Evolutionary conservation across 2,888 invertebrate genomes (phyloP), one percentile per base, ranked within the genome.

Genomic region (Congeria kusceri): DNA sequence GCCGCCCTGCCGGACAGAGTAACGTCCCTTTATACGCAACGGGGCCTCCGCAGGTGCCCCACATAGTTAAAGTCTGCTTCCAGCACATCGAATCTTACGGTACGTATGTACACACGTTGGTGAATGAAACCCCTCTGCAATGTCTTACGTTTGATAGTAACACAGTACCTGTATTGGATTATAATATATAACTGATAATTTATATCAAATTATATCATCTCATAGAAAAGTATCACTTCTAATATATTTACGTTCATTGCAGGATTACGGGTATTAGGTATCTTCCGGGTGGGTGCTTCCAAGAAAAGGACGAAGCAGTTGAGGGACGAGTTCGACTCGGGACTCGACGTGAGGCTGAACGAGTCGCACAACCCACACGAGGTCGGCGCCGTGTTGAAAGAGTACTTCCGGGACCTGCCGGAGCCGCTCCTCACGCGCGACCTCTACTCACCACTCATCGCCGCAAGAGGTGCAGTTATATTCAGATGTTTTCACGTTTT

Each of bases 251-350:
- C 20, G 5, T 59, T 25, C 9, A 25, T 84, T 85, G 3, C 88
- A 94, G 94, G 94, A 29, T 95, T 98, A 58, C 95, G 96, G 89
- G 97, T 97, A 56, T 95, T 97, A 23, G 98, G 98, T 1, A 96
- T 98, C 77, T 98, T 98, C 94, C 95, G 98, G 86, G 97, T 98
- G 59, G 97, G 98, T 84, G 96, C 97, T 46, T 98, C 98, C 4
- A 97, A 97, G 93, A 98, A 98, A 93, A 95, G 98, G 92, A 97
- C 98, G 56, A 95, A 98, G 94, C 97, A 98, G 97, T 94, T 98
- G 83, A 95, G 97, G 59, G 98, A 98, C 92, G 97, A 97, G 82
- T 97, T 98, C 94, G 97, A 98, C 94, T 95, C 96, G 80, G 97
- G 97, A 13, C 89, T 87, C 59, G 90, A 91, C 25, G 91, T 93